Conservation (phyloP, 2,888 invertebrate genomes). For the Campaea margaritaria region DNA sequence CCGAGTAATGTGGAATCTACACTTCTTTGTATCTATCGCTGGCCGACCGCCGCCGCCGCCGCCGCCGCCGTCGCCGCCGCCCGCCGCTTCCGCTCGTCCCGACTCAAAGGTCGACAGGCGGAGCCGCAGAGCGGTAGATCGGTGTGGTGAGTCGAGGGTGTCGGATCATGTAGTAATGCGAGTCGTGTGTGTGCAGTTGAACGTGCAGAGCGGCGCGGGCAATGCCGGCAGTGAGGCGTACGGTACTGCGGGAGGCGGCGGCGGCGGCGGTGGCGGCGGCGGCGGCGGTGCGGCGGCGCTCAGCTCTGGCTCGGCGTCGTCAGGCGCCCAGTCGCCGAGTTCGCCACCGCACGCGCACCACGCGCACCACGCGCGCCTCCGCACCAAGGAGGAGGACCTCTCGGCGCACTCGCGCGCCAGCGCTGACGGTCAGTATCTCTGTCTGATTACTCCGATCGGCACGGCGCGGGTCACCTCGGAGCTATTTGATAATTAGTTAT, state of each 20-base stretch:
- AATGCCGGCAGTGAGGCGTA: slow-evolving; percentile 51
- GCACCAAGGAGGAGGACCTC: slow-evolving; percentile 87
- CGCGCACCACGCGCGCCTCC: slow-evolving; percentile 70
- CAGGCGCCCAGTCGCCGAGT: slow-evolving; percentile 76
- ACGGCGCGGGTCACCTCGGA: too few species aligned
- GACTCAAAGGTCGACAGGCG: too few species aligned
- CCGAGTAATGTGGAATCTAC: too few species aligned
- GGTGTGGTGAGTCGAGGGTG: too few species aligned
- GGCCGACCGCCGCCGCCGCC: too few species aligned
- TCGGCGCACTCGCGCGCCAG: slow-evolving; percentile 86
- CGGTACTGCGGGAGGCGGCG: slow-evolving; percentile 53
- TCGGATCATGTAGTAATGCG: background rate
- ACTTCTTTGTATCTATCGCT: too few species aligned
- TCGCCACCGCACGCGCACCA: slow-evolving; percentile 69
- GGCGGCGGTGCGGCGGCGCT: slow-evolving; percentile 54
- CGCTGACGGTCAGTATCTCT: slow-evolving; percentile 81
- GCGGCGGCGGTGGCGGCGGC: slow-evolving; percentile 31
- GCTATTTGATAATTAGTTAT: background rate
- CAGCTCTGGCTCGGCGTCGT: slow-evolving; percentile 76
- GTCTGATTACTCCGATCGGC: too few species aligned
- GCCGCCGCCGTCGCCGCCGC: too few species aligned
- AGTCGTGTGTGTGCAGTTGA: slow-evolving; percentile 61
- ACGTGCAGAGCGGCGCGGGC: slow-evolving; percentile 71
- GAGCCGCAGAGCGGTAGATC: too few species aligned
- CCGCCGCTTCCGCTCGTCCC: too few species aligned